These are phyloP conservation scores for Dasypogon diadema DNA, from an alignment of 2,888 invertebrate genomes.

Conservation along the genomic window DNA sequence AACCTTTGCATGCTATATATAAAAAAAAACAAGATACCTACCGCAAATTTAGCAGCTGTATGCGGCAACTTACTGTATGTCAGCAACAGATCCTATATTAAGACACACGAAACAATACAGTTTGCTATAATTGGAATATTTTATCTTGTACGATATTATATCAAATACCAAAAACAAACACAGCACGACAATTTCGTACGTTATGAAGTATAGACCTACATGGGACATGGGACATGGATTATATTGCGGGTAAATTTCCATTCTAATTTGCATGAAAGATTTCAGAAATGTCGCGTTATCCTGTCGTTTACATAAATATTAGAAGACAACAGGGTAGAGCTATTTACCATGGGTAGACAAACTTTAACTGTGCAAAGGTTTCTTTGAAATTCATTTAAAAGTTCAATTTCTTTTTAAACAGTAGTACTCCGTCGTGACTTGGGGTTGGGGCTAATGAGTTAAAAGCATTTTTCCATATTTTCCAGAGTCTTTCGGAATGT, in stretches of 20 bases:
- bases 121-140: conserved; percentile 41
- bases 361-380: neutral
- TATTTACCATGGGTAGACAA: neutral
- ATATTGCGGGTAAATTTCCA: neutral
- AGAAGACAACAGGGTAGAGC: neutral
- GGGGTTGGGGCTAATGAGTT: no score
- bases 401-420: neutral
- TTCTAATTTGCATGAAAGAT: conserved; percentile 15
- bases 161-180: conserved; percentile 30
- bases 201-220: neutral
- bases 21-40: conserved; percentile 36
- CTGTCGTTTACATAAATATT: neutral
- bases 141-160: conserved; percentile 29
- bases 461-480: conserved; percentile 36
- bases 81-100: conserved; percentile 42
- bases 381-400: neutral
- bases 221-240: neutral
- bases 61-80: conserved; percentile 40
- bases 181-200: neutral
- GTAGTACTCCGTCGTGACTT: neutral
- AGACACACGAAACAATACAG: conserved; percentile 41
- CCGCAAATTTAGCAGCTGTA: conserved; percentile 35
- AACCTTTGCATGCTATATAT: conserved; percentile 41
- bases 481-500: conserved; percentile 1
- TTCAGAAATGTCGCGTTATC: conserved; percentile 8